Evolutionary conservation across 2,888 invertebrate genomes (phyloP).

Genomic region (Dryomyza anilis): DNA sequence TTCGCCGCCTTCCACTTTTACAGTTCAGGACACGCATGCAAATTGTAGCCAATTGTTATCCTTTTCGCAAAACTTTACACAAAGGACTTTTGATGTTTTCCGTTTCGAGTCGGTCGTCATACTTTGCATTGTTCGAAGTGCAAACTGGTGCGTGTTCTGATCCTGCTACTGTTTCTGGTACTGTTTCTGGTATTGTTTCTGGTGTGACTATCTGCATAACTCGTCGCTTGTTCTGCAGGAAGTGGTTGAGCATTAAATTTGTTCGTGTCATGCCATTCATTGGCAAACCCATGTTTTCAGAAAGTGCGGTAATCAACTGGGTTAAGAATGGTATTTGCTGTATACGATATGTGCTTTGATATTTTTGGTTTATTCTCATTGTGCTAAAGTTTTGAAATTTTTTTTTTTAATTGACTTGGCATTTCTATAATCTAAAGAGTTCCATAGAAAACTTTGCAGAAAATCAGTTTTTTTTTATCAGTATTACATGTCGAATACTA

Average conservation of each 20-base stretch:
- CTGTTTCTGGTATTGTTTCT: background rate
- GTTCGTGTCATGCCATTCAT: background rate
- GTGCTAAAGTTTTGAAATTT: no score
- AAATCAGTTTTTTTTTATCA: no score
- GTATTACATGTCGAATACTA: no score
- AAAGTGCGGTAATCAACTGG: conserved; percentile 4
- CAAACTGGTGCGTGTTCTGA: no score
- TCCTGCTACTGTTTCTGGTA: background rate
- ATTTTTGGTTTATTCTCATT: no score
- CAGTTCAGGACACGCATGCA: background rate
- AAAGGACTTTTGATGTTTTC: conserved; percentile 13
- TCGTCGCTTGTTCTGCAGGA: background rate
- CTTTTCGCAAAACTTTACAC: conserved; percentile 12
- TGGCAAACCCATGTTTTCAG: background rate
- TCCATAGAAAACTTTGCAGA: no score
- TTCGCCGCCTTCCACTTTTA: background rate
- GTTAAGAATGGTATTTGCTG: no score
- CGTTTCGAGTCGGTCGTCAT: background rate
- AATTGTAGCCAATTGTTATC: conserved; percentile 9
- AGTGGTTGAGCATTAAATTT: background rate
- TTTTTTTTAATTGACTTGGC: no score
- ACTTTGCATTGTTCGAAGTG: conserved; percentile 7
- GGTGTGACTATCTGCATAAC: background rate
- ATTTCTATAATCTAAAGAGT: no score
- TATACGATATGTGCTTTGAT: no score